phyloP scores from a whole-genome alignment of 2,797 vertebrate genomes.

The Adelosebastes latens region DNA sequence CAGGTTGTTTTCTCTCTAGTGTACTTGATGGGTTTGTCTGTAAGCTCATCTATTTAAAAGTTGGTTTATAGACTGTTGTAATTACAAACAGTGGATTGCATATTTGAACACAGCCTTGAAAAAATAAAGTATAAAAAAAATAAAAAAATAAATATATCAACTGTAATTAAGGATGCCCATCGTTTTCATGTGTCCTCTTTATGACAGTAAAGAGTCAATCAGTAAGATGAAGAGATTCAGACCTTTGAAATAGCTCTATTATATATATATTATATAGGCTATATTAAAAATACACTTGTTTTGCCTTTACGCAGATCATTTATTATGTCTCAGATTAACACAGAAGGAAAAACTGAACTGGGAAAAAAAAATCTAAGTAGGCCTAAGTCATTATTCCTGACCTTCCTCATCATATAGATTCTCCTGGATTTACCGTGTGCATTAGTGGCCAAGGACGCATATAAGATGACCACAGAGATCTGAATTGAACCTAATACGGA shows the following conservation, averaged over 20 bases:
- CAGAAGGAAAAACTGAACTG: conserved; percentile 10
- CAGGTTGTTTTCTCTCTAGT: no score
- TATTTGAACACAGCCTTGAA: no score
- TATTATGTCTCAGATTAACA: conserved; percentile 30
- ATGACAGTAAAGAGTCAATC: background rate
- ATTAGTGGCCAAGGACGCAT: conserved; percentile 45
- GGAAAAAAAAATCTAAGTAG: conserved; percentile 35
- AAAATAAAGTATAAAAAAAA: no score
- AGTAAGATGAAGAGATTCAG: background rate
- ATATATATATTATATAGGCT: background rate
- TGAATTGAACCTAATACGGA: conserved; percentile 77
- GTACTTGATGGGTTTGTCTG: no score
- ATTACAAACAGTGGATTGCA: no score
- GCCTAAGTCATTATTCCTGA: conserved; percentile 55
- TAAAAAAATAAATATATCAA: background rate
- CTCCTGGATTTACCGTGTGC: conserved; percentile 47
- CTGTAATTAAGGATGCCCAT: background rate
- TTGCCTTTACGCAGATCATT: background rate
- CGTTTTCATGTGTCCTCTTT: background rate
- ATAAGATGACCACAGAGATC: conserved; percentile 74
- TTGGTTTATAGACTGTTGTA: no score
- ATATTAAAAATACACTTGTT: background rate
- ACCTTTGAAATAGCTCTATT: background rate
- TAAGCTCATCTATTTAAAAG: no score
- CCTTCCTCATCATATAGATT: conserved; percentile 43